Evolutionary conservation across 1,140 invertebrate species (phyloP).

Genomic region (Latrodectus geometricus): DNA sequence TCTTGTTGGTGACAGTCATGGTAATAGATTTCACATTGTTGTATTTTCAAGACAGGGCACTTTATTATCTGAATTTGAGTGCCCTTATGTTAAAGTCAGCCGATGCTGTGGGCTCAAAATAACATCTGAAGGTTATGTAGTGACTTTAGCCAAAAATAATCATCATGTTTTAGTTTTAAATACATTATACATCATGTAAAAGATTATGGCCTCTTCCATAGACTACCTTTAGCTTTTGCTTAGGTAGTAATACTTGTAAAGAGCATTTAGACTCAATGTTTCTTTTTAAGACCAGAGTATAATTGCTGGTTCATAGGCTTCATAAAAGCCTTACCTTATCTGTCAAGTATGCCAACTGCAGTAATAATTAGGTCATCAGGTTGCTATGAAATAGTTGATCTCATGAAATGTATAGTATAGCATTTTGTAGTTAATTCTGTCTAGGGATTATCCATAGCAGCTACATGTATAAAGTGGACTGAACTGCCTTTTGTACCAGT

Average conservation of each 20-base stretch:
- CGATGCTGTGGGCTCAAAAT: slow-evolving; percentile 97
- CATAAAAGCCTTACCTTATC: slow-evolving; percentile 49
- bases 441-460: slow-evolving; percentile 54
- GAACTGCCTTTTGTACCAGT: slow-evolving; percentile 61
- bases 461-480: slow-evolving; percentile 56
- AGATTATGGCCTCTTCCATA: slow-evolving; percentile 40
- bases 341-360: slow-evolving; percentile 56
- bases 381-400: slow-evolving; percentile 60
- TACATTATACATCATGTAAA: slow-evolving; percentile 85
- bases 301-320: slow-evolving; percentile 49
- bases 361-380: slow-evolving; percentile 52
- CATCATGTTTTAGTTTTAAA: slow-evolving; percentile 96
- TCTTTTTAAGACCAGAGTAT: slow-evolving; percentile 35
- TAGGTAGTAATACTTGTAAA: slow-evolving; percentile 54
- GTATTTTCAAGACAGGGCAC: slow-evolving; percentile 89
- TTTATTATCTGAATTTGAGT: slow-evolving; percentile 93
- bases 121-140: slow-evolving; percentile 94
- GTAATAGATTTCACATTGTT: slow-evolving; percentile 96
- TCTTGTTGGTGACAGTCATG: slow-evolving; percentile 95
- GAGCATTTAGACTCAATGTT: slow-evolving; percentile 58
- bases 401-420: slow-evolving; percentile 60
- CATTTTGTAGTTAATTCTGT: slow-evolving; percentile 57
- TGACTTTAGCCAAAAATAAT: slow-evolving; percentile 98
- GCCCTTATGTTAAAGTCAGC: slow-evolving; percentile 96
- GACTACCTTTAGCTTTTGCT: slow-evolving; percentile 59